phyloP scores from a whole-genome alignment of 2,797 vertebrate species.

The Sebastes flavidus region DNA sequence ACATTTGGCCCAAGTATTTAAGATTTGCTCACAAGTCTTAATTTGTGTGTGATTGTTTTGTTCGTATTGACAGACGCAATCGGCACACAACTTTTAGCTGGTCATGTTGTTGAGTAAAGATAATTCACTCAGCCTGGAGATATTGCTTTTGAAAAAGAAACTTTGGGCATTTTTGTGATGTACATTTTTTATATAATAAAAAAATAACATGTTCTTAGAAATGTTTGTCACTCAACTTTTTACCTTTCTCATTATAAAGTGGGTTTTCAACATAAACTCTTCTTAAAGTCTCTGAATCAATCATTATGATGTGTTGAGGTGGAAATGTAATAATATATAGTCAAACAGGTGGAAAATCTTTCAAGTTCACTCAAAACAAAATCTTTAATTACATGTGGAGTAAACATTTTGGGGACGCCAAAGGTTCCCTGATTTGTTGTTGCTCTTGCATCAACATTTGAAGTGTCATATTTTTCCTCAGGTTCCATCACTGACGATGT shows the following conservation, averaged over 20 bases:
- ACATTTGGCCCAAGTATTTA: neutral
- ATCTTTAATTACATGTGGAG: neutral
- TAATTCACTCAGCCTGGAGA: neutral
- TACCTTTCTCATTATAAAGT: neutral
- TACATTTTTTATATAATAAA: constrained; percentile 16
- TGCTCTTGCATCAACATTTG: neutral
- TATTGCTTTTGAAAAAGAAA: neutral
- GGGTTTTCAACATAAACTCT: neutral
- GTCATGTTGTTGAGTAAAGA: neutral
- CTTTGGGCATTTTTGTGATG: neutral
- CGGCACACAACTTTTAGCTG: neutral
- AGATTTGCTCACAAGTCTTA: neutral
- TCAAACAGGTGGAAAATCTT: neutral
- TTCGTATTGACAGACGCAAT: neutral
- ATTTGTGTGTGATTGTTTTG: neutral
- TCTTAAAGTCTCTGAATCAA: neutral
- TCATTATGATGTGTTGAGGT: neutral
- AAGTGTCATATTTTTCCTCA: neutral
- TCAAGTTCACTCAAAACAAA: neutral
- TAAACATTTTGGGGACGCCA: neutral
- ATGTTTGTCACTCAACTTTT: neutral
- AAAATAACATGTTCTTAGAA: neutral
- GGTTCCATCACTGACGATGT: too few species aligned
- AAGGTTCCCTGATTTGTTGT: neutral
- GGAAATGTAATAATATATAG: neutral